Evolutionary conservation across 2,888 invertebrate genomes (phyloP), one percentile per base, ranked within the genome.

Genomic region (Drepana falcataria): DNA sequence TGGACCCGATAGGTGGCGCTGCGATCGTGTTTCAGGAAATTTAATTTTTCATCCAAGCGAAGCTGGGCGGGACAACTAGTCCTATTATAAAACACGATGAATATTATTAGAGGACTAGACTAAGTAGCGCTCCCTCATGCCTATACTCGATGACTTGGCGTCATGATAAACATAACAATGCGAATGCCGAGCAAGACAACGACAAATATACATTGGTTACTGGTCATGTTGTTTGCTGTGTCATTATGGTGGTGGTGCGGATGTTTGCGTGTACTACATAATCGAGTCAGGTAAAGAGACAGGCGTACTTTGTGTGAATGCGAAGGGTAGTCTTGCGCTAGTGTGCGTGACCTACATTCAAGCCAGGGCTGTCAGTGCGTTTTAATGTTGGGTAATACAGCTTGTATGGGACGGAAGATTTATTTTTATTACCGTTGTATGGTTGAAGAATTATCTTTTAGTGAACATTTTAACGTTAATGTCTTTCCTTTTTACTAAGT

Each of bases 311-410:
- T 54, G 49, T 52, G 47, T 48, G 48, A 53, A 48, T 40, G 48
- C 48, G 48, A 37, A 40, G 47, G 52, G 71, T 65, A 68, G 61
- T 53, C 48, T 21, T 57, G 54, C 53, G 34, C 4, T 33, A 67
- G 85, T 86, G 79, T 83, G 86, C 63, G 85, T 87, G 87, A 68
- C 87, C 87, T 83, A 85, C 73, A 80, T 85, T 76, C 65, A 52
- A 44, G 59, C 59, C 58, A 79, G 75, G 75, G 75, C 58, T 74
- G 73, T 66, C 70, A 69, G 65, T 64, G 62, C 63, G 61, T 59
- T 69, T 72, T 69, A 71, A 73, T 60, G 61, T 62, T 61, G 71
- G 69, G 78, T 71, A 73, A 75, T 66, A 65, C 65, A 67, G 70
- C 66, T 72, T 73, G 70, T 70, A 71, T 69, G 69, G 58, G 61